Evolutionary conservation across 2,113 vertebrate species (phyloP), one percentile per base, ranked within the genome.

Genomic region (Beaufortia kweichowensis): DNA sequence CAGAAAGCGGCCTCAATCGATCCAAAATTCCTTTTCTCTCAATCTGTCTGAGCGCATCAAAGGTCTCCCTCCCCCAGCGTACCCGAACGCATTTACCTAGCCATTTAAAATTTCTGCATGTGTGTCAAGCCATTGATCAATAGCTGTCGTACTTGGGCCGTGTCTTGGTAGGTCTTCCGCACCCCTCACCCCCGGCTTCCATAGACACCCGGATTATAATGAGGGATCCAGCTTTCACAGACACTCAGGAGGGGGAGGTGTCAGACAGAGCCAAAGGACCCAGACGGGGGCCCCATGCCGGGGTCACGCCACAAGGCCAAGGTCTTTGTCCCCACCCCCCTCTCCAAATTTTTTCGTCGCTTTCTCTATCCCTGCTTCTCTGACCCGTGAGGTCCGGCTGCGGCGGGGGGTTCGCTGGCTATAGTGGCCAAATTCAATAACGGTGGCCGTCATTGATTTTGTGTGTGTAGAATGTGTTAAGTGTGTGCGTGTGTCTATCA

Each of bases 241-340:
- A 79, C 67, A 78, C n/a, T 29, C 3, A 31, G 56, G 15, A 17
- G 31, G 31, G 53, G 84, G 84, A 9, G 48, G 78, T 88, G 88
- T 88, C 89, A 90, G 88, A 90, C 86, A 87, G 87, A 88, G 73
- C 87, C 75, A 77, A 15, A 89, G 87, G 88, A 12, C 81, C 85
- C 88, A 91, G 89, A 91, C 90, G 88, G 80, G 82, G 88, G 83
- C 86, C 88, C 85, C 88, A 85, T 83, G 86, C 81, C 63, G 75
- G 86, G 90, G 88, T 91, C 89, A 90, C 82, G 83, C 84, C 87
- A 85, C 82, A 89, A 90, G 88, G 90, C 88, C 90, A 91, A 89
- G 88, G 89, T 90, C 85, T 89, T 77, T 85, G 53, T 85, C 87
- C 73, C 82, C 85, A 15, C 10, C 57, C 66, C 67, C 71, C 53